These are phyloP conservation scores for Drosophila yooni DNA, from an alignment of 2,888 invertebrate species.

Conservation along the genomic window DNA sequence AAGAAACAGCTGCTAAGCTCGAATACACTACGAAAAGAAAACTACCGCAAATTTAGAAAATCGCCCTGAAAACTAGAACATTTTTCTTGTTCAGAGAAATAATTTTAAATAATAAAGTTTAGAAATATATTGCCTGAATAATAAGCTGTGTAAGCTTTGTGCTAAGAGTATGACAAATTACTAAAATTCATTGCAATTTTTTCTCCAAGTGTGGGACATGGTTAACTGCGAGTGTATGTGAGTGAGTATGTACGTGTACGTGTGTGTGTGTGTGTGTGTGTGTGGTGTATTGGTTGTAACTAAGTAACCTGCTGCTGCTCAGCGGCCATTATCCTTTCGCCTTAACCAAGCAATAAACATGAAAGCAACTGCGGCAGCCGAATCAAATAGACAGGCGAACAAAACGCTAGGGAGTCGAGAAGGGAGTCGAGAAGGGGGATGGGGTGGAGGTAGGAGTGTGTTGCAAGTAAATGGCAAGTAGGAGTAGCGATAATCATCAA, in stretches of 20 bases:
- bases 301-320: conserved; percentile 52
- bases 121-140: not conserved
- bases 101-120: not conserved
- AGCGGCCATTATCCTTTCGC: conserved; percentile 71
- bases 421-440: conserved; percentile 9
- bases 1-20: conserved; percentile 27
- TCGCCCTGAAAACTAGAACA: not conserved
- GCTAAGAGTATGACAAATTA: not conserved
- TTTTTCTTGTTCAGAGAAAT: not conserved
- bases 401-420: conserved; percentile 17
- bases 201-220: not conserved
- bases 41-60: not conserved
- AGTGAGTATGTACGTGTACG: not conserved
- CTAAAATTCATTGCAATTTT: not conserved
- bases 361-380: conserved; percentile 76
- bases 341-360: conserved; percentile 81
- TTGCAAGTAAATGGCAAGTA: conserved; percentile 35
- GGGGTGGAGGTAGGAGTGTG: not conserved
- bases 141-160: not conserved
- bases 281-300: conserved; percentile 20
- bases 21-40: not conserved
- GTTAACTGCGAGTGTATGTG: not conserved
- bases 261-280: not conserved
- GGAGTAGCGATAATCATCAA: conserved; percentile 83
- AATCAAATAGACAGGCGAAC: conserved; percentile 57